These are phyloP conservation scores for Arvicanthis niloticus DNA, from an alignment of 2,113 vertebrate genomes.

Conservation along the genomic window DNA sequence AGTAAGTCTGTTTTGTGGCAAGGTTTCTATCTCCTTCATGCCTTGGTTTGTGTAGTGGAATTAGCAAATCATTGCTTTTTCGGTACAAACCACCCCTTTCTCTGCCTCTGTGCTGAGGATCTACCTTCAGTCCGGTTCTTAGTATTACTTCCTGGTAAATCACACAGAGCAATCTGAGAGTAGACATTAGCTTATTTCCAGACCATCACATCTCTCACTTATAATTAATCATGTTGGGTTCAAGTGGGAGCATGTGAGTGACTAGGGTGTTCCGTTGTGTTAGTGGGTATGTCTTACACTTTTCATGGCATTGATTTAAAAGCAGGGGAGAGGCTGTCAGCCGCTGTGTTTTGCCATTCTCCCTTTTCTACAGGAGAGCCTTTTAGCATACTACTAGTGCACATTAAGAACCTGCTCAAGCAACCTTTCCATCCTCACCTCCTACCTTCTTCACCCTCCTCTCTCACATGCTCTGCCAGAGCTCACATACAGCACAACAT, in stretches of 20 bases:
- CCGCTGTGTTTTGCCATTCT: background rate
- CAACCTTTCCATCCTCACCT: background rate
- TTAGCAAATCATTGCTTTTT: constrained; percentile 60
- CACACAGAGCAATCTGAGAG: background rate
- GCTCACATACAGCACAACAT: background rate
- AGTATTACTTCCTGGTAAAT: background rate
- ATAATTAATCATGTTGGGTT: constrained; percentile 38
- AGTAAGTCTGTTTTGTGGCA: constrained; percentile 53
- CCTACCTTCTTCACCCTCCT: background rate
- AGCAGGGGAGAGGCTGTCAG: background rate
- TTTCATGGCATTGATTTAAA: background rate
- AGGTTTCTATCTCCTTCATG: constrained; percentile 55
- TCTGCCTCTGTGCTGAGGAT: background rate
- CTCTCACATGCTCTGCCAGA: background rate
- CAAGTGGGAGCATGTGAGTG: background rate
- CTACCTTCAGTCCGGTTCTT: background rate
- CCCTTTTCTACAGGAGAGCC: background rate
- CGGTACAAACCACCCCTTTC: background rate
- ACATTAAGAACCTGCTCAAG: background rate
- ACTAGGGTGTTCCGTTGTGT: background rate
- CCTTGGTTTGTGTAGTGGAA: constrained; percentile 40
- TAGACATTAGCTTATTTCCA: background rate
- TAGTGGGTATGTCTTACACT: background rate
- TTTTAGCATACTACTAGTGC: background rate
- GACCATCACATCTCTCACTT: background rate